Evolutionary conservation across 2,113 vertebrate species (phyloP), one percentile per base, ranked within the genome.

Genomic region (Erythrocebus patas): DNA sequence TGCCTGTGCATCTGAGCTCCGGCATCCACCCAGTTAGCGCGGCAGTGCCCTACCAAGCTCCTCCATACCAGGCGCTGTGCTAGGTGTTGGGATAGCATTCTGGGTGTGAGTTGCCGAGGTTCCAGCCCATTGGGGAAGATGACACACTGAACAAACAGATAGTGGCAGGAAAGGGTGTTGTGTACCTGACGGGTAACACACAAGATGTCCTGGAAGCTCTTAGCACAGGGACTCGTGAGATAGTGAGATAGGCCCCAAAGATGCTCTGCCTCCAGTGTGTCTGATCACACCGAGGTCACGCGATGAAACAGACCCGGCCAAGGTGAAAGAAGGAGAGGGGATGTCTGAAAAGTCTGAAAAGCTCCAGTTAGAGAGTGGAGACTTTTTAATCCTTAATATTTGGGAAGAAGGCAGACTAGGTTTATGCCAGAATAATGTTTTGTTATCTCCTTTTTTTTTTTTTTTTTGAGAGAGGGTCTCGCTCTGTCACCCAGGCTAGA

Each of bases 31-130:
- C 32, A 25, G 30, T 52, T 48, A 73, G 18, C 13, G 16, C 3
- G 16, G 14, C 1, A 2, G 18, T 52, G 57, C 0, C 48, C 40
- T 25, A 9, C 0, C 30, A 66, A 55, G 6, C 20, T 6, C 1
- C 88, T 52, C 1, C 55, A 2, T 6, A 6, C 25, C 3, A 18
- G 61, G 5, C 14, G 1, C n/a, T 23, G 9, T 20, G 40, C 52
- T 2, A 1, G 52, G 30, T 50, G n/a, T 43, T n/a, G 55, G 40
- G 73, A 25, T n/a, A 45, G 55, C 64, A 6, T 35, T 2, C 0
- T 2, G 45, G 64, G 57, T 32, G 4, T 0, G 12, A 7, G 35
- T 59, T 6, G 0, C 13, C 57, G 57, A 38, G 20, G 48, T 85
- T 50, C 22, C 10, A 48, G 27, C 11, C 70, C 20, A 0, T 13